Base-by-base conservation (phyloP, 1,140 invertebrate species). In the Plutomurus gul region DNA sequence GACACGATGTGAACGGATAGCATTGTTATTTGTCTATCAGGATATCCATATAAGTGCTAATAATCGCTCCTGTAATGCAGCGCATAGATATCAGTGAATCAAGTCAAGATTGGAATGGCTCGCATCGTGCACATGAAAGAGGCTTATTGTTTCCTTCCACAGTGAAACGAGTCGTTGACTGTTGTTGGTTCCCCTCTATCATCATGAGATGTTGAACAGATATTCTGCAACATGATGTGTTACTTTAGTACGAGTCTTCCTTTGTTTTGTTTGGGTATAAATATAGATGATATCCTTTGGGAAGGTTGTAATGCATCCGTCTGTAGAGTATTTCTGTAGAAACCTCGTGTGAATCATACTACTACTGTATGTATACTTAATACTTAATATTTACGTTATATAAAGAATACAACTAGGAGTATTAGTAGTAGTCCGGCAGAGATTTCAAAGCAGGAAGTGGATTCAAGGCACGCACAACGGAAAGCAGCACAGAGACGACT, bases 401-500 rank as follows among this genome's bases (percentile, higher is more conserved):
- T n/a, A n/a, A n/a, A n/a, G n/a, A n/a, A n/a, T n/a, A n/a, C n/a
- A n/a, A n/a, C n/a, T n/a, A n/a, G n/a, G n/a, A n/a, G n/a, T n/a
- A n/a, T n/a, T n/a, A n/a, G n/a, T n/a, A n/a, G n/a, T n/a, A n/a
- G n/a, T n/a, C n/a, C n/a, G n/a, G n/a, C n/a, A n/a, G 47, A 1
- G 8, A 51, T 51, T 49, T 65, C 25, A 65, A 5, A 18, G 2
- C 56, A 65, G 56, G 56, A 65, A 65, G 56, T 30, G 56, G 56
- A 65, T 65, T 65, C 56, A 65, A 25, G 56, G 56, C 56, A 65
- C 56, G 56, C 56, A 65, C 56, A 60, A 30, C 51, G 16, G 6
- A 33, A 36, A 11, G 56, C 36, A n/a, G 36, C 30, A 65, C 20
- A 51, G 8, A n/a, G 47, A 49, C n/a, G 47, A 51, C 47, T 22